Evolutionary conservation across 30 jellyfish, hydroid and myxozoan genomes (phyloP), one percentile per base, ranked within the genome.

Genomic region (Aurelia coerulea): DNA sequence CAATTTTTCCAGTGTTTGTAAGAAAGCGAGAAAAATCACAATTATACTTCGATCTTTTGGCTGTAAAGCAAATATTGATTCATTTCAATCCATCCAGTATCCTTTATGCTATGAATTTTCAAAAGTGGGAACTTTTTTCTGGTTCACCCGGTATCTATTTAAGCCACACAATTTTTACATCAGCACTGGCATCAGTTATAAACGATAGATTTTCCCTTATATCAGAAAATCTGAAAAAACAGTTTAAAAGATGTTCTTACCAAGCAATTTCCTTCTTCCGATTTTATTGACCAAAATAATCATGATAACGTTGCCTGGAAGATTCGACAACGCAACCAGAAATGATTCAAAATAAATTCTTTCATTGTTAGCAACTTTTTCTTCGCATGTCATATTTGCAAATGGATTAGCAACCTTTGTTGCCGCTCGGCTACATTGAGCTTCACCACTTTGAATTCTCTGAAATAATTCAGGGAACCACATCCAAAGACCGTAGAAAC

Each of bases 401-500:
- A 69, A 60, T 52, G 90, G 90, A 60, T 73, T 63, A 70, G 5
- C 75, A 19, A 65, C 78, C 8, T 65, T 68, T 41, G 76, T 81
- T 59, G 74, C 86, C 56, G 84, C 94, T 62, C 97, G 81, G 75
- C 97, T 97, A 88, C 99, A 95, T 29, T 78, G 65, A 10, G 97
- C 80, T 42, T 91, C 79, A 16, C 99, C 99, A 58, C 95, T 80
- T 62, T 89, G 95, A 68, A 95, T 95, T 35, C 97, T 52, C 52
- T 84, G 86, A 74, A 95, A 95, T 29, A 95, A 68, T 74, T 95
- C 97, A 12, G 99, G 99, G 81, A 95, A 95, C 99, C 99, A 95
- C 99, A 95, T 95, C 97, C 97, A 95, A 16, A 95, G 89, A 3
- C 99, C 99, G 65, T 95, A 95, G 74, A 90, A 95, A 15, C 99